phyloP scores from a whole-genome alignment of 2,797 vertebrate genomes.

The Xenops minutus region DNA sequence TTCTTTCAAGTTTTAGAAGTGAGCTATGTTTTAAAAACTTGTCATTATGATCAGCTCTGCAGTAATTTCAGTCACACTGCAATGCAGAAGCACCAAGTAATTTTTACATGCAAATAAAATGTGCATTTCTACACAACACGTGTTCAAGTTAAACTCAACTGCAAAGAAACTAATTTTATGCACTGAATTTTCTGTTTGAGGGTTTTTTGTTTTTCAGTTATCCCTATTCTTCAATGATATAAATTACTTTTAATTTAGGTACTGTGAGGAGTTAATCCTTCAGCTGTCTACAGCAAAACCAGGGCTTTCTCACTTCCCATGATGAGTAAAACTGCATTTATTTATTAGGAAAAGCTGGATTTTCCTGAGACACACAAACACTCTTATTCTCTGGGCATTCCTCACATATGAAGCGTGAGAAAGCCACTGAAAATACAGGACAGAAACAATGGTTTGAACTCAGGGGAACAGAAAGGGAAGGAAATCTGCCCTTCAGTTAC shows the following conservation, averaged over 20 bases:
- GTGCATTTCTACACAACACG: not conserved
- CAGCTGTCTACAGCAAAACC: not conserved
- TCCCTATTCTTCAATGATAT: no score
- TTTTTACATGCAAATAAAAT: not conserved
- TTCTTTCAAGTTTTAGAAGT: not conserved
- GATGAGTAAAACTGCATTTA: not conserved
- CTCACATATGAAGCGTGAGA: constrained; percentile 45
- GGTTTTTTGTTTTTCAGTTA: not conserved
- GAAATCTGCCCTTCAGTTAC: constrained; percentile 56
- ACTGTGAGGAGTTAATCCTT: not conserved
- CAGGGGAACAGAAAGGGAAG: constrained; percentile 19
- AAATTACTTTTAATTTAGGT: not conserved
- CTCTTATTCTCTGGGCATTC: not conserved
- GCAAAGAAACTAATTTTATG: not conserved
- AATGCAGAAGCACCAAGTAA: not conserved
- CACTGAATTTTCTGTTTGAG: not conserved
- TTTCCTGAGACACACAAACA: not conserved
- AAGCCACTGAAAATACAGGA: not conserved
- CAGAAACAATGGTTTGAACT: constrained; percentile 4
- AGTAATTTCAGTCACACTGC: not conserved
- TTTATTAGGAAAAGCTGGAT: not conserved
- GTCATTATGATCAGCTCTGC: not conserved
- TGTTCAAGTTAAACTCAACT: not conserved
- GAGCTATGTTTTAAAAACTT: not conserved
- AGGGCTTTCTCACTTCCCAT: not conserved